phyloP scores from a whole-genome alignment of 2,113 vertebrate species.

The Balaeniceps rex region DNA sequence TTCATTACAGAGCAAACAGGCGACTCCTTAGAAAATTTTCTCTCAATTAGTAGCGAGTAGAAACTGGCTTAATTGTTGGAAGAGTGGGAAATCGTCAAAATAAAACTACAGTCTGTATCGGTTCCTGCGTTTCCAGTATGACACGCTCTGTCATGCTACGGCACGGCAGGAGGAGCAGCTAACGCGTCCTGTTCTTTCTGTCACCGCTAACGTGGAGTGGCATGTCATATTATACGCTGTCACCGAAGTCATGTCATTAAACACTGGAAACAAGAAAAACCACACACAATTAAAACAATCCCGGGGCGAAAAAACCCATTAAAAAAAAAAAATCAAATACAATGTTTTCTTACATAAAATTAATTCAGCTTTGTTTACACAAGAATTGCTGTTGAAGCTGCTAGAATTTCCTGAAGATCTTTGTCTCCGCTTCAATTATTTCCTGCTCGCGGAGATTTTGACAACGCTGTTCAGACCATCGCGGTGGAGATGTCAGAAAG shows the following conservation, averaged over 20 bases:
- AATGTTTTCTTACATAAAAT: neutral
- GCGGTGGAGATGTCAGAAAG: fast-evolving
- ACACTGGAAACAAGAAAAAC: neutral
- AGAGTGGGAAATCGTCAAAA: neutral
- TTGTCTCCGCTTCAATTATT: neutral
- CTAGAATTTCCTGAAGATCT: neutral
- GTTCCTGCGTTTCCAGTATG: neutral
- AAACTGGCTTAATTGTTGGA: neutral
- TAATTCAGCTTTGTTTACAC: neutral
- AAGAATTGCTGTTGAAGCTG: neutral
- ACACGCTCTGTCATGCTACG: neutral
- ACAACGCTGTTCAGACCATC: neutral
- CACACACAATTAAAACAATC: neutral
- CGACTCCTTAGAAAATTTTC: neutral
- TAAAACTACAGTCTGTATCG: too few species aligned
- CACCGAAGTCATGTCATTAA: neutral
- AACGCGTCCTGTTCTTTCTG: neutral
- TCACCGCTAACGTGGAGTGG: neutral
- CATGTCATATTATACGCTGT: neutral
- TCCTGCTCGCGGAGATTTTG: neutral
- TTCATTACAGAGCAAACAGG: neutral
- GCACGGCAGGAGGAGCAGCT: neutral
- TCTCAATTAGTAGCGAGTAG: neutral
- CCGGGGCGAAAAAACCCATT: neutral
- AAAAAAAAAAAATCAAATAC: neutral